A percentile compares a stretch with the other conserved stretches of the same genome.
Evolutionary conservation across 2,797 vertebrate species (phyloP).

Genomic region (Cercopithecus petaurista): DNA sequence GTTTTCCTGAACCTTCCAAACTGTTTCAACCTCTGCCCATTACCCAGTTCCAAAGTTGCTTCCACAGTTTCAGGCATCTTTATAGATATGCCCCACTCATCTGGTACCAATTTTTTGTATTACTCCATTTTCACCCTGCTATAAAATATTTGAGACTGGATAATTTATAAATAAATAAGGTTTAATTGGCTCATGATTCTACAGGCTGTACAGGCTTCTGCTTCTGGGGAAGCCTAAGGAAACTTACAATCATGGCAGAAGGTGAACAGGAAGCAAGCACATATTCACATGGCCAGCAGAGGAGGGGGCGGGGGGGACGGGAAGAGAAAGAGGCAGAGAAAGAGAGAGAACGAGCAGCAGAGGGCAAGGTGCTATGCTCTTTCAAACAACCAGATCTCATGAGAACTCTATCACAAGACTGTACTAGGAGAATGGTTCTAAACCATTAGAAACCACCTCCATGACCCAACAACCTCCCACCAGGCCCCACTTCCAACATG

Average conservation of each 20-base stretch:
- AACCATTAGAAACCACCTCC: neutral
- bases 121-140: neutral
- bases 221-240: neutral
- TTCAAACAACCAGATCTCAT: neutral
- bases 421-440: neutral
- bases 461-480: neutral
- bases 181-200: neutral
- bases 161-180: neutral
- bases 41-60: neutral
- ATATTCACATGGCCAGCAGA: neutral
- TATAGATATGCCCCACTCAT: neutral
- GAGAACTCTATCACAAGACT: neutral
- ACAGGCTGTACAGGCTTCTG: neutral
- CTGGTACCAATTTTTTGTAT: neutral
- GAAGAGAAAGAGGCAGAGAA: neutral
- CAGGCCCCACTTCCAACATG: neutral
- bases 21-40: neutral
- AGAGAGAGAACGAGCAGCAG: neutral
- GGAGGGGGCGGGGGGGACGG: accelerated
- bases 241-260: neutral
- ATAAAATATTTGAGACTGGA: neutral
- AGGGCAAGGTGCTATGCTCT: neutral
- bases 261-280: neutral
- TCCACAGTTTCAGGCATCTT: neutral
- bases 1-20: neutral